Base-by-base conservation (phyloP, 2,113 vertebrate species). In the Gadus chalcogrammus region DNA sequence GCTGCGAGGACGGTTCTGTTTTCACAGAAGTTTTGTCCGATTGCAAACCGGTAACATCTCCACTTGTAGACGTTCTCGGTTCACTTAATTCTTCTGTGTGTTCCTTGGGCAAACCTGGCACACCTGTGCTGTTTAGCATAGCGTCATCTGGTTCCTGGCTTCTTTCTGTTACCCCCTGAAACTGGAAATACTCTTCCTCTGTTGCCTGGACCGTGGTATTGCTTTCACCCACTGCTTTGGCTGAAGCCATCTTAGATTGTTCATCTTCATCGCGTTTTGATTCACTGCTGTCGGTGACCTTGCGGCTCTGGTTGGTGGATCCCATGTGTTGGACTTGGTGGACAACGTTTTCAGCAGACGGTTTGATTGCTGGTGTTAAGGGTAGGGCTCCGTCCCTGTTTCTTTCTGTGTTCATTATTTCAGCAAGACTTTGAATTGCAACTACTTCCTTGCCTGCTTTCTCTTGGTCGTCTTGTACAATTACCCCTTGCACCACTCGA, bases 181-280 rank as follows among this genome's bases (percentile, higher is more conserved):
- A 76, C 79, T 90, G 86, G 71, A 90, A 90, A 65, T 89, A 90
- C 38, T 79, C 84, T 71, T 53, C 76, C 27, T 82, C 76, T 22
- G 27, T 67, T 65, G 27, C 48, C 24, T 61, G 60, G 62, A 38
- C 42, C 3, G 52, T 78, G 69, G 68, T 70, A 67, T 71, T 53
- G 53, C 62, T 78, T 70, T 66, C 72, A 67, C 70, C 58, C 53
- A 61, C 68, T 15, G 22, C 15, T 42, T 68, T 53, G 9, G 22
- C 15, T 42, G 68, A 28, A 22, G 16, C 65, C 74, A 48, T 58
- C 61, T 67, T 62, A 18, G 15, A 12, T 22, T 67, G 68, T 64
- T 79, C 42, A 8, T n/a, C 69, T 74, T 84, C 58, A 77, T 22
- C 24, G 62, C 70, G 68, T 48, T 3, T 64, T 24, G 63, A 69